Base-by-base conservation (phyloP, 2,797 vertebrate genomes). In the Intellagama lesueurii region DNA sequence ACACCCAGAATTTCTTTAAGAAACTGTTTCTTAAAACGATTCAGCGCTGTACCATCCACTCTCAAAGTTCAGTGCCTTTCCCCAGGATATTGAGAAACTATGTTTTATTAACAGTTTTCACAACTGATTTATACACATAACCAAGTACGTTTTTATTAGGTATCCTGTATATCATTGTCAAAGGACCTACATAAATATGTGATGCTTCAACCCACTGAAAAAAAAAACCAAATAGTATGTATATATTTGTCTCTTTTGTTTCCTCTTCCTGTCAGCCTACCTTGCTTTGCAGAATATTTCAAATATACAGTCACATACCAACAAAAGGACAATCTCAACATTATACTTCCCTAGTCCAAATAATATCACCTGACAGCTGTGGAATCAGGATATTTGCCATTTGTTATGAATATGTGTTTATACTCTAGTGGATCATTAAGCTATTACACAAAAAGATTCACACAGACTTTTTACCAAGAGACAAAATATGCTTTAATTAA, bases 1-100 rank as follows among this genome's bases (percentile, higher is more conserved):
- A 94, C 91, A 93, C 93, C 93, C 87, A 91, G 30, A 0, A n/a
- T 91, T 86, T 91, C 93, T 92, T 95, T 86, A 92, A 90, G 17
- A 92, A 90, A 94, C 92, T 14, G 24, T 5, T 66, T 26, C 49
- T 82, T 73, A 3, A 78, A 91, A 75, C 60, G 84, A 79, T 92
- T 66, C 17, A 86, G 90, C 76, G 30, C 16, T 73, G 9, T 28
- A 24, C 26, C 16, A 11, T 26, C 60, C 26, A 19, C 7, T 60
- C 5, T 64, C 75, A 47, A 40, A 11, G 8, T 44, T 40, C 40
- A 9, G 26, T 77, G 75, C 47, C 75, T 64, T 6, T 0, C 5
- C 14, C 76, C 81, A 49, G 4, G 14, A 73, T 8, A 11, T 49
- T 73, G 88, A n/a, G 75, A 80, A 91, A 85, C 81, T 81, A 56